Conservation (phyloP, 2,113 vertebrate species). For the Sebastes schlegelii region DNA sequence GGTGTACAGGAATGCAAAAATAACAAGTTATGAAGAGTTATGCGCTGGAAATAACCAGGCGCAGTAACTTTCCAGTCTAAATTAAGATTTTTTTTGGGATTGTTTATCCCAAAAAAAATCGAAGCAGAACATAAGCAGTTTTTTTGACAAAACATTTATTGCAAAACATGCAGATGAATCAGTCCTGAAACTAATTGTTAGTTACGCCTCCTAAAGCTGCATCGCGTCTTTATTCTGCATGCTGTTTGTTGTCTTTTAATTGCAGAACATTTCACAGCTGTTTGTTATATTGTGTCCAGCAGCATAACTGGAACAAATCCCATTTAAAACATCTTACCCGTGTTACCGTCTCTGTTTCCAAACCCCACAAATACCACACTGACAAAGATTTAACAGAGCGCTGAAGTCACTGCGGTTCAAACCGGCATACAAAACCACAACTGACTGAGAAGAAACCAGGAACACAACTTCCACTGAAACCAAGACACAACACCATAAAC, state of each 20-base stretch:
- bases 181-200: too few species aligned
- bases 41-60: too few species aligned
- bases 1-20: too few species aligned
- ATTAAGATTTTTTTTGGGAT: too few species aligned
- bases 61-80: too few species aligned
- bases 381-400: constrained; percentile 13
- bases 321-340: constrained; percentile 9
- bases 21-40: too few species aligned
- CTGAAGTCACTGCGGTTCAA: constrained; percentile 12
- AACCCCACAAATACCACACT: constrained; percentile 5
- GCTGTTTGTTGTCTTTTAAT: neutral
- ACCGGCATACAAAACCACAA: constrained; percentile 1
- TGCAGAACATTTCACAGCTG: neutral
- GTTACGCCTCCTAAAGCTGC: too few species aligned
- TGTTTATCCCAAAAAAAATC: too few species aligned
- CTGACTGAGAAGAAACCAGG: constrained; percentile 1
- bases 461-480: neutral
- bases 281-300: neutral
- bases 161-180: too few species aligned
- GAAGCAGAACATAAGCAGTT: too few species aligned
- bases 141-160: too few species aligned
- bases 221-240: too few species aligned
- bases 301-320: neutral
- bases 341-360: neutral
- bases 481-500: neutral